Evolutionary conservation across 2,888 invertebrate genomes (phyloP), one percentile per base, ranked within the genome.

Genomic region (Venusia cambrica): DNA sequence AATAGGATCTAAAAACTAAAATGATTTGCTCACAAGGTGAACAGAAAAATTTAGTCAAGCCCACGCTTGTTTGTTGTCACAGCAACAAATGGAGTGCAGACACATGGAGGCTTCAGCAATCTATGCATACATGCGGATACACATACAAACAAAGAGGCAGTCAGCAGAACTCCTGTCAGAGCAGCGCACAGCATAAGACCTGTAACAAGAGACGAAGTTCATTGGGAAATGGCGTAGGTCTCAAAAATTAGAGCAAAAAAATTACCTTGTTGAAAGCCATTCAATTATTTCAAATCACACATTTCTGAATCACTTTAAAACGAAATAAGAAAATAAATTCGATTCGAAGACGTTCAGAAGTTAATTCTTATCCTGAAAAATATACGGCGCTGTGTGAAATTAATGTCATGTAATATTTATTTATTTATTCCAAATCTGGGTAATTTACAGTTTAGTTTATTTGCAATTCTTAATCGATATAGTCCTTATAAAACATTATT

Each of bases 151-250:
- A 53, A 8, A 1, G 21, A 34, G 0, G 38, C 36, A 20, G 44
- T 51, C 12, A 46, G 38, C 3, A 54, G 12, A 28, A 57, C 26
- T 7, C 48, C 49, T 28, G 45, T 21, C 8, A 53, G 13, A 6
- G 43, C 24, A 6, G 43, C 22, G 28, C 46, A 42, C 30, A 42
- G 28, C 52, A 55, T 54, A 28, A 22, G 44, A 56, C 51, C 74
- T 73, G 72, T 55, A 73, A 71, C 69, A 68, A 69, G 59, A 52
- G 62, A 41, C 34, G 49, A 58, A 57, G 65, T 65, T 58, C 53
- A 63, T 62, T 65, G 62, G 66, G 69, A 67, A 66, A 54, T 55
- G 16, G 5, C 25, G 7, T 34, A 48, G 49, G 25, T 40, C 13
- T 40, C 48, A 47, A 35, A 30, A 41, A 37, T 31, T 30, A 20